Base-by-base conservation (phyloP, 2,797 vertebrate genomes). In the Poecile montanus region DNA sequence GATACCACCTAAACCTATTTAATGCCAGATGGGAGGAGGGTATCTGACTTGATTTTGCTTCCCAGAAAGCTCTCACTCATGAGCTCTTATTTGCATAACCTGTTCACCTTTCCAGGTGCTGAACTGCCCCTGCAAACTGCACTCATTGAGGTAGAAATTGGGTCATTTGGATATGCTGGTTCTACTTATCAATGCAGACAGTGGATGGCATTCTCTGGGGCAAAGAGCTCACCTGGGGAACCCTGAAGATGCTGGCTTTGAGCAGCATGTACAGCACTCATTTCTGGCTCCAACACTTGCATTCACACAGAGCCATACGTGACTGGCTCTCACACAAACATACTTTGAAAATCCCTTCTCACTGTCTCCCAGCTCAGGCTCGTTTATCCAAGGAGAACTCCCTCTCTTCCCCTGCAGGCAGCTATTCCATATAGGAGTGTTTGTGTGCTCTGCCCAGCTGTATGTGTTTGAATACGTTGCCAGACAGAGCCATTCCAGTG, bases 401-500 rank as follows among this genome's bases (percentile, higher is more conserved):
- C 60, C 44, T 72, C 61, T 73, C 68, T 76, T 89, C 93, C 78
- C 70, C 6, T 91, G 88, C 58, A 51, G 6, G 50, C 13, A 16
- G 44, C 78, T 51, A 34, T 83, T 94, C 77, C 73, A 44, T 77
- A 77, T 16, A 95, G 89, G 72, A 94, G 54, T 22, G 4, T 56
- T 67, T 88, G 62, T 92, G 84, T 89, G 80, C 6, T 89, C 89
- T 93, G 85, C 92, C 92, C 94, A 95, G 87, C 92, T 92, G 84
- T 85, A 77, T 92, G 82, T 92, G 82, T 91, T 91, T 85, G 94
- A 88, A 54, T 78, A 36, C 0, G 3, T 61, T 95, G 92, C 95
- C 96, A 96, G 95, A 95, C 72, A 88, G 67, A 91, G 78, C 70
- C 91, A 95, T 97, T 96, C 95, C 93, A 94, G 94, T 95, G 95